These are phyloP conservation scores for Halcyon leucocephala DNA, from an alignment of 2,797 vertebrate species.

Conservation along the genomic window DNA sequence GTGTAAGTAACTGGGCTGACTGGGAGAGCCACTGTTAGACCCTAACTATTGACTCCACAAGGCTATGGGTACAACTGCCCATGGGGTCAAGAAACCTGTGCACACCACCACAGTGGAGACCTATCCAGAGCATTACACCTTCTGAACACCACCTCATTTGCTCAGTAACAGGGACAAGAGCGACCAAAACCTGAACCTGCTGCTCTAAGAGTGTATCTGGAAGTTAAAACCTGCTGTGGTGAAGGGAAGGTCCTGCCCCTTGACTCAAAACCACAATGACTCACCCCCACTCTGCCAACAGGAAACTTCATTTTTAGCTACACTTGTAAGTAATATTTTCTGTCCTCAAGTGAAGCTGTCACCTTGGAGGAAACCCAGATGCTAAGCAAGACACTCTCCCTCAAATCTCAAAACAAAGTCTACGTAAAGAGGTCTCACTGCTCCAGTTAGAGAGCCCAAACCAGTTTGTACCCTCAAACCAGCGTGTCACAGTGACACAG, in stretches of 20 bases:
- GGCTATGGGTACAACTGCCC: neutral
- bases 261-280: conserved; percentile 48
- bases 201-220: neutral
- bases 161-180: neutral
- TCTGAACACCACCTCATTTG: fast-evolving
- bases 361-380: conserved; percentile 5
- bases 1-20: neutral
- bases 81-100: fast-evolving
- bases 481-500: neutral
- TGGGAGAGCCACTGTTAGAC: neutral
- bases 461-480: no score
- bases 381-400: neutral
- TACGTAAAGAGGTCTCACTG: neutral
- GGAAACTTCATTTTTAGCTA: conserved; percentile 49
- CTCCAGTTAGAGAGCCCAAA: neutral
- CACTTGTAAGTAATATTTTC: neutral
- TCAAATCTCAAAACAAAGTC: neutral
- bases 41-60: neutral
- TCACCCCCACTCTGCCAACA: conserved; percentile 45
- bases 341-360: neutral
- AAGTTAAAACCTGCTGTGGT: neutral
- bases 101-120: fast-evolving
- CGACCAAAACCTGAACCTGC: neutral
- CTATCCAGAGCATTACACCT: fast-evolving
- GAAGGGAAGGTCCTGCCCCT: conserved; percentile 22